Evolutionary conservation across 2,888 invertebrate genomes (phyloP).

Genomic region (Actias luna): DNA sequence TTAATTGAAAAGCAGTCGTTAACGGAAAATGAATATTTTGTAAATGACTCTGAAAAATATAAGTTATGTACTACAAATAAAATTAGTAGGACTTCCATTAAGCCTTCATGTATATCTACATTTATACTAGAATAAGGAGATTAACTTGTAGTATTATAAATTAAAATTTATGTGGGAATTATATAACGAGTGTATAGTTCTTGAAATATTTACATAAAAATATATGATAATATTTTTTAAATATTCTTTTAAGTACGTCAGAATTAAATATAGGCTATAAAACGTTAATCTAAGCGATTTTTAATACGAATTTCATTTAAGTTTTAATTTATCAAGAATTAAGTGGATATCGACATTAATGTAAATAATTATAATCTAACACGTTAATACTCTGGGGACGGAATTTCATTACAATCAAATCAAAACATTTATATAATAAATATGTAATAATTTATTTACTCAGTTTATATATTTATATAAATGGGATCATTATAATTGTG

Average conservation of each 20-base stretch:
- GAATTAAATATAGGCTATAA: neutral
- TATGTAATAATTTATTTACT: conserved; percentile 33
- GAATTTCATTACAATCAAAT: conserved; percentile 47
- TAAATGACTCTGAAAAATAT: conserved; percentile 46
- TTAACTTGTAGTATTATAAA: neutral
- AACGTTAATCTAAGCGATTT: neutral
- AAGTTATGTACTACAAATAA: conserved; percentile 1
- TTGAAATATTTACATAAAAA: neutral
- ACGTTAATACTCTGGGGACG: conserved; percentile 71
- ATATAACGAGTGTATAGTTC: neutral
- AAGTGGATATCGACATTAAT: conserved; percentile 20
- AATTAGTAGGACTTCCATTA: neutral
- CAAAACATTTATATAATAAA: conserved; percentile 29
- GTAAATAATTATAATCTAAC: conserved; percentile 27
- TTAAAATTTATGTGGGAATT: neutral
- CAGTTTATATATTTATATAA: conserved; percentile 22
- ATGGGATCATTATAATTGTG: conserved; percentile 41
- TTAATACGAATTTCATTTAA: neutral
- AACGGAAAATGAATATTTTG: conserved; percentile 25
- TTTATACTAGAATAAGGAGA: neutral
- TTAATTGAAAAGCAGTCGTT: neutral
- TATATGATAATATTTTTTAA: no score
- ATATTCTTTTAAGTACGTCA: neutral
- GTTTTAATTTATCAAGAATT: conserved; percentile 3
- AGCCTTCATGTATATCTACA: neutral